Conservation (phyloP, 2,888 invertebrate species). For the Bursaphelenchus okinawaensis region DNA sequence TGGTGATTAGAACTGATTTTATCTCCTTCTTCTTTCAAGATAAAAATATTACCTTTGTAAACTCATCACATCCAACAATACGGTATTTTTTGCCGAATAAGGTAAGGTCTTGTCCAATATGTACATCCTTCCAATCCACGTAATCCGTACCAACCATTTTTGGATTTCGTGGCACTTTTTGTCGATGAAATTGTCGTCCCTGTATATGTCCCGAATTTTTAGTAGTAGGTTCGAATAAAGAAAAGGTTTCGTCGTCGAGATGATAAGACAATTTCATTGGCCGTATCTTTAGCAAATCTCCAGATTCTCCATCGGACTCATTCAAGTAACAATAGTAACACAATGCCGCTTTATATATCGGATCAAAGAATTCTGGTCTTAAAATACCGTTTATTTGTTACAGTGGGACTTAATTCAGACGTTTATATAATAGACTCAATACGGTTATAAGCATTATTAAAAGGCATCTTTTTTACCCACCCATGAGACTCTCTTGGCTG, state of each 20-base stretch:
- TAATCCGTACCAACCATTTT: slow-evolving; percentile 24
- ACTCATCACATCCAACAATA: slow-evolving; percentile 28
- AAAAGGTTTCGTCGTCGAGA: slow-evolving; percentile 30
- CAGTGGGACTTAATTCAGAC: not conserved
- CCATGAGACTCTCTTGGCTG: slow-evolving; percentile 1
- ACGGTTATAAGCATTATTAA: no score
- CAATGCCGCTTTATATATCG: slow-evolving; percentile 24
- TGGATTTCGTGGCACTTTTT: slow-evolving; percentile 23
- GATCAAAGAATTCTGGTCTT: slow-evolving; percentile 28
- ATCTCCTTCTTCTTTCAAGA: no score
- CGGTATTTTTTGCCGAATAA: slow-evolving; percentile 26
- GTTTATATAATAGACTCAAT: no score
- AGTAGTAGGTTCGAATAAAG: slow-evolving; percentile 21
- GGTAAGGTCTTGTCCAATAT: slow-evolving; percentile 22
- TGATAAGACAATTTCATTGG: slow-evolving; percentile 33
- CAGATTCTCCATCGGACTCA: slow-evolving; percentile 25
- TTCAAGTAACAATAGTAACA: slow-evolving; percentile 25
- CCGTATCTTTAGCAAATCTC: slow-evolving; percentile 27
- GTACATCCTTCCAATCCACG: slow-evolving; percentile 25
- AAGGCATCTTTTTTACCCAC: no score
- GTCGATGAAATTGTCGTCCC: slow-evolving; percentile 23
- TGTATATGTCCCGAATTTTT: slow-evolving; percentile 28
- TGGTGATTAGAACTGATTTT: no score
- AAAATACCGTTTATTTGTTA: not conserved
- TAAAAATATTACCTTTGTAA: slow-evolving; percentile 14